phyloP scores from a whole-genome alignment of 2,113 vertebrate genomes.

The Mixornis gularis region DNA sequence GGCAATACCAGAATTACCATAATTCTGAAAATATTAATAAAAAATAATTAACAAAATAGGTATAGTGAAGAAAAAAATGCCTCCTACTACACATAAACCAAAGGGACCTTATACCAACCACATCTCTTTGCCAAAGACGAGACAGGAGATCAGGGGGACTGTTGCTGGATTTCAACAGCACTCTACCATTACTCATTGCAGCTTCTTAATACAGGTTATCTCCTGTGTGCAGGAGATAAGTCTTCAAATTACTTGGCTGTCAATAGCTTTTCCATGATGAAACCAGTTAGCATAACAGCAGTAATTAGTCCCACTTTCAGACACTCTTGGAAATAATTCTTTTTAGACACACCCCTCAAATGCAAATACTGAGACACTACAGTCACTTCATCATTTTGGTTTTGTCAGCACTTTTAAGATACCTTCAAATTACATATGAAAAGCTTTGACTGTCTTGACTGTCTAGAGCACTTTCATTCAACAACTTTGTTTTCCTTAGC shows the following conservation, averaged over 20 bases:
- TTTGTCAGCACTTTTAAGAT: conserved; percentile 22
- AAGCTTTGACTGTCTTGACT: not conserved
- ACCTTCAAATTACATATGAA: not conserved
- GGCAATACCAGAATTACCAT: not conserved
- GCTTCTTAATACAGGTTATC: conserved; percentile 17
- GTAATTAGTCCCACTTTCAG: conserved; percentile 27
- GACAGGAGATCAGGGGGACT: not conserved
- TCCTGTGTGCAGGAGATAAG: not conserved
- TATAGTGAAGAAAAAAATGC: not conserved
- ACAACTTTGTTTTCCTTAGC: conserved; percentile 16
- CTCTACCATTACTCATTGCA: not conserved
- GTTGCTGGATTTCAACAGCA: not conserved
- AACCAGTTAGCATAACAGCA: not conserved
- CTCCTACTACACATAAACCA: not conserved
- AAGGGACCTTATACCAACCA: not conserved
- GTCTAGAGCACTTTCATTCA: not conserved
- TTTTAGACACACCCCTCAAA: not conserved
- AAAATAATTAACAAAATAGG: not conserved
- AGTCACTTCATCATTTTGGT: not conserved
- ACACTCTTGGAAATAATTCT: not conserved
- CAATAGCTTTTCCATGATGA: conserved; percentile 41
- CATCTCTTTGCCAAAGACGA: not conserved
- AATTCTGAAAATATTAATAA: not conserved
- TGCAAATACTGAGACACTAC: not conserved
- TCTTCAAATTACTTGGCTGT: conserved; percentile 6